These are phyloP conservation scores for Sebastes glaucus DNA, from an alignment of 2,797 vertebrate species.

Conservation along the genomic window DNA sequence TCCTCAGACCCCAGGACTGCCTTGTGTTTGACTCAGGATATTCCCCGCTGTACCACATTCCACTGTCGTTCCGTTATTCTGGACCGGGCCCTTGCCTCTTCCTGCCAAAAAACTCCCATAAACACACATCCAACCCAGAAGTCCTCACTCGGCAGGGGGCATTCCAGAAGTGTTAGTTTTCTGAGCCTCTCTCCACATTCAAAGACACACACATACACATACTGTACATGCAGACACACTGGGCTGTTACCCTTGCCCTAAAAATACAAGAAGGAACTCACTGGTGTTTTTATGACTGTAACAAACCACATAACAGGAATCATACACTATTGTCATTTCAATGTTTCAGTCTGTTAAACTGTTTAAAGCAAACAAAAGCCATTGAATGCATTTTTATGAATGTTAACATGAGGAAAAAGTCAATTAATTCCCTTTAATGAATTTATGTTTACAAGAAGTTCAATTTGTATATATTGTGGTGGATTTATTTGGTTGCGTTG, in stretches of 20 bases:
- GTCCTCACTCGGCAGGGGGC: constrained; percentile 75
- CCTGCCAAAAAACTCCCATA: constrained; percentile 80
- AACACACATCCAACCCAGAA: constrained; percentile 74
- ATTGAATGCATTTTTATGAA: no score
- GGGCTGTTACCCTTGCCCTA: constrained; percentile 31
- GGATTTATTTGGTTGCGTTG: no score
- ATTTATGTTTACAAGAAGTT: no score
- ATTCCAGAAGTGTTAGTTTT: constrained; percentile 76
- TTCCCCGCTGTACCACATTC: constrained; percentile 80
- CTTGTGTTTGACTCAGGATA: constrained; percentile 77
- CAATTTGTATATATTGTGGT: no score
- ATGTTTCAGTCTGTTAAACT: no score
- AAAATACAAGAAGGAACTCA: constrained; percentile 22
- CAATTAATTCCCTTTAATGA: no score
- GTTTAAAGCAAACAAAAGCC: no score
- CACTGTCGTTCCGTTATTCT: constrained; percentile 77
- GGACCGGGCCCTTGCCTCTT: constrained; percentile 69
- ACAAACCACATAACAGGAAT: neutral
- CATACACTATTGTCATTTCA: neutral
- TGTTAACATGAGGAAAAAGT: no score
- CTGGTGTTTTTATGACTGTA: neutral
- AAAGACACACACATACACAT: constrained; percentile 17
- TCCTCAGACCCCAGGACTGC: constrained; percentile 60
- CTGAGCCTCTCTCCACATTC: constrained; percentile 30
- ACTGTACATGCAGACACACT: constrained; percentile 31